Evolutionary conservation across 1,140 invertebrate genomes (phyloP).

Genomic region (Rhyacophila brunnea): DNA sequence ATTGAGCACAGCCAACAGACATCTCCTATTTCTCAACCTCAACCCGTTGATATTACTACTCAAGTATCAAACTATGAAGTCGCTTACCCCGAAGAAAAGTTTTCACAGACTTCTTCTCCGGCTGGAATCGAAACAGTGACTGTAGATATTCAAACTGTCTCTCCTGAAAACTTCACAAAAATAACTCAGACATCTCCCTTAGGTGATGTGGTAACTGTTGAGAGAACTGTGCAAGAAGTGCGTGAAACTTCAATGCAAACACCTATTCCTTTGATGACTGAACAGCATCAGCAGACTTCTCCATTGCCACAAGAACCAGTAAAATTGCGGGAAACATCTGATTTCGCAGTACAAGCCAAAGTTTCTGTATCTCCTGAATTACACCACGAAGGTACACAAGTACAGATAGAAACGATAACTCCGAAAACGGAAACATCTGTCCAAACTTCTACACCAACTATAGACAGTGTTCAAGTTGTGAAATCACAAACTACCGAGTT

Average conservation of each 20-base stretch:
- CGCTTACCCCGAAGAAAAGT: constrained; percentile 45
- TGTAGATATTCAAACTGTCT: constrained; percentile 48
- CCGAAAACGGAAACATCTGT: constrained; percentile 34
- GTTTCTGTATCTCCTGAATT: constrained; percentile 34
- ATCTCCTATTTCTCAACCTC: constrained; percentile 30
- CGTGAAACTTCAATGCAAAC: constrained; percentile 56
- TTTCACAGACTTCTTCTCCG: constrained; percentile 48
- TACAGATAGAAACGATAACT: constrained; percentile 38
- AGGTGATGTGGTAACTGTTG: constrained; percentile 12
- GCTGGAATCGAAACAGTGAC: constrained; percentile 43
- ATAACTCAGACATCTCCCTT: constrained; percentile 46
- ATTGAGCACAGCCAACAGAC: constrained; percentile 35
- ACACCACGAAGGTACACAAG: constrained; percentile 25
- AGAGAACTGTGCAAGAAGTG: constrained; percentile 40
- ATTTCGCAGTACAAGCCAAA: constrained; percentile 42
- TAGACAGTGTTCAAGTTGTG: constrained; percentile 29
- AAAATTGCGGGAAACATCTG: constrained; percentile 40
- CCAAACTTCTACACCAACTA: constrained; percentile 31
- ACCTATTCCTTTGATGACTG: constrained; percentile 40
- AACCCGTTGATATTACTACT: constrained; percentile 41
- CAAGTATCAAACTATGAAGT: constrained; percentile 49
- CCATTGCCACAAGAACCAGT: constrained; percentile 25
- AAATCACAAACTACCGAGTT: constrained; percentile 43
- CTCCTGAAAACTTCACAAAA: constrained; percentile 46
- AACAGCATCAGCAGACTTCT: constrained; percentile 48